Evolutionary conservation across 2,113 vertebrate genomes (phyloP).

Genomic region (Oryzias melastigma): DNA sequence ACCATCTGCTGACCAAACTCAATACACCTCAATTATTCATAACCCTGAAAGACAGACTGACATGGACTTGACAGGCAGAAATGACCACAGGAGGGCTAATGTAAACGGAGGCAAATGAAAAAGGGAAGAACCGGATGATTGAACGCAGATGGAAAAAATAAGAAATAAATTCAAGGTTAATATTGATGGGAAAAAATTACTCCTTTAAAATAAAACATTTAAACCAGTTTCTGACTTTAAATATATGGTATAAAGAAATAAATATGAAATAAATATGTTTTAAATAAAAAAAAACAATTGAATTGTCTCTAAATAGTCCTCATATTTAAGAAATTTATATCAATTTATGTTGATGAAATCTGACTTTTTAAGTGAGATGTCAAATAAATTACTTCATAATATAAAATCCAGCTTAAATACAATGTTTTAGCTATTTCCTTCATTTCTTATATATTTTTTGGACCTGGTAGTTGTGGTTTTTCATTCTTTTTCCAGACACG

Average conservation of each 20-base stretch:
- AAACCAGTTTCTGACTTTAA: neutral
- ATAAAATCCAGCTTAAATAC: neutral
- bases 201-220: neutral
- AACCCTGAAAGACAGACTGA: slow-evolving; percentile 37
- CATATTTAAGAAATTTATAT: no score
- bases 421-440: neutral
- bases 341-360: no score
- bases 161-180: slow-evolving; percentile 1
- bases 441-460: slow-evolving; percentile 12
- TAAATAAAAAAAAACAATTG: no score
- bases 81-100: slow-evolving; percentile 21
- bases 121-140: slow-evolving; percentile 16
- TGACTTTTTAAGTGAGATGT: no score
- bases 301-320: no score
- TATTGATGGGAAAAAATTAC: neutral
- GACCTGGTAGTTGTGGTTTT: slow-evolving; percentile 50
- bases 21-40: slow-evolving; percentile 75
- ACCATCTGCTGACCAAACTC: slow-evolving; percentile 73
- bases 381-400: no score
- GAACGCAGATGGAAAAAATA: slow-evolving; percentile 24
- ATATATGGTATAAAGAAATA: neutral
- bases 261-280: no score
- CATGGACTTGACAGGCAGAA: slow-evolving; percentile 25
- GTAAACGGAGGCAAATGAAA: slow-evolving; percentile 30
- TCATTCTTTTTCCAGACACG: slow-evolving; percentile 40